Evolutionary conservation across 1,140 invertebrate species (phyloP).

Genomic region (Lasioglossum baleicum): DNA sequence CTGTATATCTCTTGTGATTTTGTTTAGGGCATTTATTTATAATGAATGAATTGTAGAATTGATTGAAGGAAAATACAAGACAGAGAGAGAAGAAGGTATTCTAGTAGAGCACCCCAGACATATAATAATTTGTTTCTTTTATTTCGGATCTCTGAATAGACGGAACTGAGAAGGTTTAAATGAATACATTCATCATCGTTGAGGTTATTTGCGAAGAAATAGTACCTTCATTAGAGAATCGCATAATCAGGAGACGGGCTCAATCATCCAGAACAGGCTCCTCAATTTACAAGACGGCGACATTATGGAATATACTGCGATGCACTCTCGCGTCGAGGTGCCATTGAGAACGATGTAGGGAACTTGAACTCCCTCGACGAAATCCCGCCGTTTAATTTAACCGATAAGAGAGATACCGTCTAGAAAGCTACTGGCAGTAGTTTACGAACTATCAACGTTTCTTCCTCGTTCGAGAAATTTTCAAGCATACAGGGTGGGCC

Average conservation of each 20-base stretch:
- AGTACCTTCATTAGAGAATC: background rate
- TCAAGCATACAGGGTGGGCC: background rate
- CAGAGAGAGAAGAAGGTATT: too few relatives aligned
- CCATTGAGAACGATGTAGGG: background rate
- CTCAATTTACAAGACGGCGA: slow-evolving; percentile 35
- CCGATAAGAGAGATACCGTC: slow-evolving; percentile 19
- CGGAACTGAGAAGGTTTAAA: background rate
- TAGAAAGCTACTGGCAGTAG: background rate
- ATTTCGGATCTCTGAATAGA: too few relatives aligned
- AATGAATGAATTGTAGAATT: too few relatives aligned
- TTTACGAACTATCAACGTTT: slow-evolving; percentile 13
- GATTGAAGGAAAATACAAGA: too few relatives aligned
- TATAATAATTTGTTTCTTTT: too few relatives aligned
- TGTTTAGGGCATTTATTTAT: too few relatives aligned
- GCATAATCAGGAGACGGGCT: background rate
- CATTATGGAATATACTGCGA: slow-evolving; percentile 15
- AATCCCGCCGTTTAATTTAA: slow-evolving; percentile 33
- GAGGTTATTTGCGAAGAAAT: background rate
- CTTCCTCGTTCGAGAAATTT: background rate
- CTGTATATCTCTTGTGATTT: too few relatives aligned
- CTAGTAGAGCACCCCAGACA: too few relatives aligned
- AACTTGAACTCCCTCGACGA: slow-evolving; percentile 10
- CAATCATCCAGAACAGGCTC: slow-evolving; percentile 16
- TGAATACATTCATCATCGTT: background rate
- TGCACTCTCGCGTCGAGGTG: background rate